Conservation (phyloP, 2,113 vertebrate species). For the Plecturocebus donacophilus region DNA sequence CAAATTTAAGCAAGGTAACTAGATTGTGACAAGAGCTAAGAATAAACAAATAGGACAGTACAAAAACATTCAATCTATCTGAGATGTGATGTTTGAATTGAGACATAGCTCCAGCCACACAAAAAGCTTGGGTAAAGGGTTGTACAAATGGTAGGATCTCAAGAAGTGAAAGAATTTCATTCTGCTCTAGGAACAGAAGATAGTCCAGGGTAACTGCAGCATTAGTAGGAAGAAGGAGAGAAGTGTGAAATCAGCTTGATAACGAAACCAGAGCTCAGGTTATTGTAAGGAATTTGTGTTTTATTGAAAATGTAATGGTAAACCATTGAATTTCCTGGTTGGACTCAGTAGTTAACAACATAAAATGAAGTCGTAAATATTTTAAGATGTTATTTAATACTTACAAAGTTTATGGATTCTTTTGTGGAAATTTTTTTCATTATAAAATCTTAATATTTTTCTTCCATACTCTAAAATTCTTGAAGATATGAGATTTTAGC, state of each 20-base stretch:
- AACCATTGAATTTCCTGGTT: background rate
- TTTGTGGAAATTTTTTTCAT: background rate
- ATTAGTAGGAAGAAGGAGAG: background rate
- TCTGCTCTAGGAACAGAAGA: background rate
- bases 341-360: background rate
- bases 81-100: background rate
- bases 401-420: background rate
- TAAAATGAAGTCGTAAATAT: background rate
- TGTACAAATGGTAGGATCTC: background rate
- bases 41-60: background rate
- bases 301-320: background rate
- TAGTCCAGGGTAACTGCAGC: background rate
- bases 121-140: background rate
- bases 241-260: background rate
- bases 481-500: background rate
- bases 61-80: background rate
- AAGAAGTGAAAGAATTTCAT: background rate
- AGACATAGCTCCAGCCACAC: background rate
- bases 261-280: background rate
- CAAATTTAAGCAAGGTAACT: background rate
- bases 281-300: background rate
- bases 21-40: background rate
- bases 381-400: background rate
- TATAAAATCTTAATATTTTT: background rate
- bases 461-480: background rate